These are phyloP conservation scores for Penaeus monodon DNA, from an alignment of 2,888 invertebrate genomes.

Conservation along the genomic window DNA sequence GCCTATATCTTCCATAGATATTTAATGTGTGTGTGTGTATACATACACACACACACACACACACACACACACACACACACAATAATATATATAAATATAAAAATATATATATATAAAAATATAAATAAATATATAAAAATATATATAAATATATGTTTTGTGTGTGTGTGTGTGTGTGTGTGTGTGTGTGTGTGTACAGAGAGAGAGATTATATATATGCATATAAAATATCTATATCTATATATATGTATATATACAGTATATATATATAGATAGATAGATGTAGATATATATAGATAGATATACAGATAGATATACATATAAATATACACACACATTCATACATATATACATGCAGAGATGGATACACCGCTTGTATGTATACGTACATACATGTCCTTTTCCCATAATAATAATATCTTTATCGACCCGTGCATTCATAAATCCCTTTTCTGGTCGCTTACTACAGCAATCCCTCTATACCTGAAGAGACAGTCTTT, in stretches of 20 bases:
- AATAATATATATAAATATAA: neutral
- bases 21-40: no score
- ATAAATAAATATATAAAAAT: neutral
- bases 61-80: no score
- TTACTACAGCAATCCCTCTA: no score
- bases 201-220: no score
- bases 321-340: neutral
- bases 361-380: slow-evolving; percentile 4
- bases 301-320: neutral
- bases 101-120: neutral
- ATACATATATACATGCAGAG: neutral
- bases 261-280: neutral
- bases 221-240: neutral
- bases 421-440: no score
- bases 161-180: no score
- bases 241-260: neutral
- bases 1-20: no score
- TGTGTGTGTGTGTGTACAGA: no score
- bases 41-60: no score
- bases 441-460: no score
- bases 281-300: neutral
- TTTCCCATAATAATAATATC: no score
- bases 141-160: neutral
- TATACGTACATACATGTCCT: neutral
- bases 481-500: no score